Base-by-base conservation (phyloP, 2,797 vertebrate species). In the Tinamus major region DNA sequence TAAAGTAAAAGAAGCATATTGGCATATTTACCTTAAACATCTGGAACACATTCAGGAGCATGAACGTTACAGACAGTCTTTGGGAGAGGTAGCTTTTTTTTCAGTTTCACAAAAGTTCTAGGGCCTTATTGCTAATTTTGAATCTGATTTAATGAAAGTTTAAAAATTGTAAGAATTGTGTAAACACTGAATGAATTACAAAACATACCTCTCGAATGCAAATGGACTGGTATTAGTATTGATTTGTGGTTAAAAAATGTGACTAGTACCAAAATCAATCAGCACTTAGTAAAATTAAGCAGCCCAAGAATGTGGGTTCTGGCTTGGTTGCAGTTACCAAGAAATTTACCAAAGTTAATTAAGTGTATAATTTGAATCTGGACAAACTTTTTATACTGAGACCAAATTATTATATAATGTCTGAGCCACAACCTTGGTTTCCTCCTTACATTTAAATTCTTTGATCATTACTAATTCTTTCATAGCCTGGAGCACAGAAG, bases 361-460 rank as follows among this genome's bases (percentile, higher is more conserved):
- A 82, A 37, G 65, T 68, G 53, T 82, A 79, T 69, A 82, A 83
- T 92, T 87, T 94, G 72, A 92, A 89, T 41, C 78, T 79, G 86
- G 13, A 79, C 79, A 79, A 86, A 68, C 51, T 29, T 61, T 84
- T 87, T 90, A 74, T 85, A 27, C 37, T 39, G 49, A 85, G 76
- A 90, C 61, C 71, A 89, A 75, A 75, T 82, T 64, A 74, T 90
- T 94, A 62, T 77, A 77, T 92, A 87, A 93, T 42, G 75, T 94
- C 94, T 93, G 68, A 85, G 20, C 71, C 90, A 77, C 75, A 95
- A 71, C 84, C 75, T 88, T 75, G 58, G 19, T 85, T 94, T 93
- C 83, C 86, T 89, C 51, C 49, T 65, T 77, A 78, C 59, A 68
- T 93, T 92, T 91, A n/a, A 67, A 1, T 92, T 90, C 17, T 58